Base-by-base conservation (phyloP, 2,888 invertebrate species). In the Caenorhabditis doughertyi region DNA sequence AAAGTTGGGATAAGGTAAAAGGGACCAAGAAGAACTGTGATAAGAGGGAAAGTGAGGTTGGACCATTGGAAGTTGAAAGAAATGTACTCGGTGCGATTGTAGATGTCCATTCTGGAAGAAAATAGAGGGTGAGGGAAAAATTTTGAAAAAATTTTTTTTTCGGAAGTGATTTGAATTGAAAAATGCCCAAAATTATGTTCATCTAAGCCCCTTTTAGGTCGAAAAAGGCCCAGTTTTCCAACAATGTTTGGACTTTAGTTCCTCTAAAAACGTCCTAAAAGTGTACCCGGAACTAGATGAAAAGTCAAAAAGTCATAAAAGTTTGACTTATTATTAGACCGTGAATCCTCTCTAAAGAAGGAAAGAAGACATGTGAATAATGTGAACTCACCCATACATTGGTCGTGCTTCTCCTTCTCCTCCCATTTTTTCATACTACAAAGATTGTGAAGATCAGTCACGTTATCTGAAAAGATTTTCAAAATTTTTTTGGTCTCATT, bases 371-470 rank as follows among this genome's bases (percentile, higher is more conserved):
- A 58, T 18, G n/a, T n/a, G n/a, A n/a, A n/a, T n/a, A 35, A 1
- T 56, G 13, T 16, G 4, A 13, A 70, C 70, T 70, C 55, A 71
- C 70, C 70, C 70, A 35, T 71, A 71, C 70, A 71, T 71, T 9
- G 58, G 39, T 51, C 39, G 67, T 39, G 7, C 21, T n/a, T n/a
- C n/a, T n/a, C n/a, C n/a, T n/a, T 29, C 8, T 49, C 39, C 32
- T 56, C 2, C n/a, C n/a, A n/a, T n/a, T n/a, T n/a, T 29, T 11
- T 56, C 56, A 56, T 56, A 25, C 29, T 25, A 27, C 2, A 27
- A 18, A 16, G 13, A 25, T 60, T 35, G 18, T 23, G 8, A 60
- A 23, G 35, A 42, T 16, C 21, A 32, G 32, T 62, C 44, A n/a
- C n/a, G n/a, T n/a, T n/a, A n/a, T n/a, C n/a, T n/a, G n/a, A n/a